These are phyloP conservation scores for Chamaea fasciata DNA, from an alignment of 2,113 vertebrate genomes.

Conservation along the genomic window DNA sequence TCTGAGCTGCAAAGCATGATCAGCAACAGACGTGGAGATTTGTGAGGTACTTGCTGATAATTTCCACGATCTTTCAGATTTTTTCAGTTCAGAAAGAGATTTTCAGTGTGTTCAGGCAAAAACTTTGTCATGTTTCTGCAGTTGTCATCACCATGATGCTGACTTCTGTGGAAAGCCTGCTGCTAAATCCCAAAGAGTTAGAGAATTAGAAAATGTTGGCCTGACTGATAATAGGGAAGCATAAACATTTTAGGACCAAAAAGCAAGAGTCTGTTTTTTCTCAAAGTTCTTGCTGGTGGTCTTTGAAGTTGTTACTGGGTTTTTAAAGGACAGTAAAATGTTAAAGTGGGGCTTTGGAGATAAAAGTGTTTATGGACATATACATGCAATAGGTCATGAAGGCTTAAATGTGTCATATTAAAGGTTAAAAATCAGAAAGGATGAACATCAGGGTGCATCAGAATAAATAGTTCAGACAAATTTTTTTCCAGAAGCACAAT, in stretches of 20 bases:
- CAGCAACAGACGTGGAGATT: background rate
- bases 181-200: background rate
- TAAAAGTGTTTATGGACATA: background rate
- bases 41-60: background rate
- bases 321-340: background rate
- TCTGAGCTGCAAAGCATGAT: background rate
- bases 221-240: background rate
- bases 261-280: background rate
- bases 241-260: background rate
- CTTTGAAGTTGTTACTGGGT: background rate
- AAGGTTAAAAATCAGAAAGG: background rate
- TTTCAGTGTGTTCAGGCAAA: background rate
- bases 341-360: background rate
- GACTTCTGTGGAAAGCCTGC: background rate
- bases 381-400: background rate
- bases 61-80: background rate
- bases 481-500: background rate
- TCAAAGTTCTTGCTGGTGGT: background rate
- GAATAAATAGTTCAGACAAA: background rate
- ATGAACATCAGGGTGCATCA: background rate
- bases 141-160: background rate
- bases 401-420: background rate
- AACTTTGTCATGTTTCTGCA: background rate
- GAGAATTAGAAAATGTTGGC: background rate
- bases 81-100: background rate